These are phyloP conservation scores for Calameuta filiformis DNA, from an alignment of 2,888 invertebrate species.

Conservation along the genomic window DNA sequence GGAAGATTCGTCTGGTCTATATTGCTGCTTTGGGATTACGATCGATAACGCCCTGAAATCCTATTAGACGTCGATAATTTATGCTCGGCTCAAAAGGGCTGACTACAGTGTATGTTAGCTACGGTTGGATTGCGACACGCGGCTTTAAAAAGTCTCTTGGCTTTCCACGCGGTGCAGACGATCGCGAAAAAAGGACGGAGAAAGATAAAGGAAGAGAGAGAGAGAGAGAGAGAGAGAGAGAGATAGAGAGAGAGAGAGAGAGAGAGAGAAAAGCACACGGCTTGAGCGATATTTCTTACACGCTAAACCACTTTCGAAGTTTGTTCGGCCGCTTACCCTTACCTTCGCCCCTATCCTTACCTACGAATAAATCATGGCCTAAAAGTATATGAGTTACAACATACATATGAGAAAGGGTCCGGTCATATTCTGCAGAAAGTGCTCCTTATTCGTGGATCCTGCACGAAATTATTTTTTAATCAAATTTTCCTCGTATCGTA, in stretches of 20 bases:
- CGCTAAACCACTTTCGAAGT: conserved; percentile 34
- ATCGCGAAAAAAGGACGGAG: conserved; percentile 2
- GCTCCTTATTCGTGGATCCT: neutral
- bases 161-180: neutral
- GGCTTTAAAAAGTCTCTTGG: neutral
- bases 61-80: conserved; percentile 4
- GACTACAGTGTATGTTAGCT: neutral
- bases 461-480: neutral
- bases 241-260: neutral
- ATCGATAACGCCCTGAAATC: neutral
- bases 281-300: conserved; percentile 27
- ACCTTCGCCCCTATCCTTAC: conserved; percentile 1
- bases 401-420: neutral
- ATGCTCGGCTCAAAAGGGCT: neutral
- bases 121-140: neutral
- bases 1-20: neutral
- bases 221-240: conserved; percentile 8
- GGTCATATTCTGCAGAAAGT: neutral
- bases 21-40: neutral
- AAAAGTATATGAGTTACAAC: neutral
- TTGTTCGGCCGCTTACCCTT: conserved; percentile 14
- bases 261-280: conserved; percentile 9
- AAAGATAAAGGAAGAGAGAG: conserved; percentile 12
- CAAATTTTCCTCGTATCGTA: neutral
- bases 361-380: conserved; percentile 30